Base-by-base conservation (phyloP, 1,140 invertebrate species). In the Pissodes strobi region DNA sequence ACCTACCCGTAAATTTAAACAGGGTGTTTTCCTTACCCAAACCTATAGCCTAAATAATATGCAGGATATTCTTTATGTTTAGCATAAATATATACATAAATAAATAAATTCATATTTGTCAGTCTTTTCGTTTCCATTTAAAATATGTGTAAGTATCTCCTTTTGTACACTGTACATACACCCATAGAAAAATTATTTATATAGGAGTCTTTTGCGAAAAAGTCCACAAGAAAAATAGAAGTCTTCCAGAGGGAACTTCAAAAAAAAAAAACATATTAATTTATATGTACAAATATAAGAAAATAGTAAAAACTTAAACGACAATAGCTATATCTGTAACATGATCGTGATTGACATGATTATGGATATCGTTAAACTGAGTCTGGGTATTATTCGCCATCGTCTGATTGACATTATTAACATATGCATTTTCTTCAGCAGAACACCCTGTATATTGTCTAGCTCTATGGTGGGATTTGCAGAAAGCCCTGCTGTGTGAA, bases 51-150 rank as follows among this genome's bases (percentile, higher is more conserved):
- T 65, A 65, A 62, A 64, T 58, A 65, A 65, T 65, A 65, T 65
- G 53, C 63, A 58, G 63, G 55, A 46, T 65, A 65, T 65, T 65
- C 63, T 58, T 43, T 39, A 27, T 8, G 21, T 48, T 48, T 25
- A 13, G 12, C n/a, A n/a, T n/a, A 8, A 27, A n/a, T n/a, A n/a
- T n/a, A n/a, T n/a, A n/a, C n/a, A n/a, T n/a, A n/a, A n/a, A n/a
- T n/a, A n/a, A n/a, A n/a, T n/a, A n/a, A n/a, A n/a, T n/a, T n/a
- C n/a, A n/a, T n/a, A n/a, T n/a, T 56, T 58, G 55, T 65, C 63
- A 65, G 63, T 65, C 63, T 65, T 65, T 65, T 65, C 63, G 55
- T 55, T 65, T 65, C 23, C 63, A 58, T 65, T 27, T 46, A 58
- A 62, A 58, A 65, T 65, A 65, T 65, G 63, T 65, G 9, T n/a